Base-by-base conservation (phyloP, 2,113 vertebrate genomes). In the Aspiorhynchus laticeps region DNA sequence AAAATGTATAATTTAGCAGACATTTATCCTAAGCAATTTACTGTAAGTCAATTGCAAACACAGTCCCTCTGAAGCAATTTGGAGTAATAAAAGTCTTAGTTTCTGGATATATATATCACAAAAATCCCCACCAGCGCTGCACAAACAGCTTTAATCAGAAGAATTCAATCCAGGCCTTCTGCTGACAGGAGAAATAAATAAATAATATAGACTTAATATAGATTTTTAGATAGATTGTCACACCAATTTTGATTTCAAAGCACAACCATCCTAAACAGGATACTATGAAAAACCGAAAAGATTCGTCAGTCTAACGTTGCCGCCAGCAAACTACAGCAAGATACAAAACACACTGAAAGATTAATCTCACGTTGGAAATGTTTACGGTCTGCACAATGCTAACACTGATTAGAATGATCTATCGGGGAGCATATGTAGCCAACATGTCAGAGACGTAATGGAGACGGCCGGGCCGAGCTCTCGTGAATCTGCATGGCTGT, bases 331-430 rank as follows among this genome's bases (percentile, higher is more conserved):
- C 85, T 77, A 83, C 56, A 53, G 67, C 69, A 1, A 71, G 89
- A 87, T 56, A 84, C 79, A 82, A 82, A 86, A 83, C 71, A 84
- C n/a, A 46, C 56, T 74, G 48, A 56, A 84, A 83, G 87, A 89
- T 69, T 85, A 81, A 88, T 90, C 77, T 88, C 69, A 85, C 41
- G 53, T 59, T 82, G 73, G 89, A 88, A 88, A 80, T 85, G 87
- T 90, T 90, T 90, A 87, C 83, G n/a, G 87, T 83, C 82, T 83
- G 73, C 79, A 56, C 80, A 82, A 76, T 67, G 83, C 82, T 87
- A 87, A 82, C 77, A 81, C 85, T 88, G 90, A 89, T 90, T 88
- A 88, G 78, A 59, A 83, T 85, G 85, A 82, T 90, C 89, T 87
- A 84, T 85, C 85, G 85, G 73, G 69, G 87, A 88, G 81, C 87